phyloP scores from a whole-genome alignment of 2,888 invertebrate species.

The Geophilus truncorum region DNA sequence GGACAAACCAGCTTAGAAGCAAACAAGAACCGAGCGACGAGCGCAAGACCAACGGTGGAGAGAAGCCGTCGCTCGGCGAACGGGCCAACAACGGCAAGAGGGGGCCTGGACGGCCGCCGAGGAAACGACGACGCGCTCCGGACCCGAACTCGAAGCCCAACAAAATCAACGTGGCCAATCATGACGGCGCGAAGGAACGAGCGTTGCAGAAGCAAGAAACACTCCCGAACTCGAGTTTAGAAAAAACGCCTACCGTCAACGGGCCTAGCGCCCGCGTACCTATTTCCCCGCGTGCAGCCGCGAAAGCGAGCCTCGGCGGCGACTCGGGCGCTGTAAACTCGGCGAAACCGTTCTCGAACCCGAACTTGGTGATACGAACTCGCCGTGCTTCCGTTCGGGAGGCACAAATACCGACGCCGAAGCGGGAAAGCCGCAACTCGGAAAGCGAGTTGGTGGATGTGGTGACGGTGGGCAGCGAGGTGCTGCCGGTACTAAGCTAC shows the following conservation, averaged over 20 bases:
- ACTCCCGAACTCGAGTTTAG: too few species aligned
- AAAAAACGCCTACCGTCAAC: too few species aligned
- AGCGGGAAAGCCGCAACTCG: too few species aligned
- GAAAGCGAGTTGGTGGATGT: neutral
- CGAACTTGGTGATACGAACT: constrained; percentile 49
- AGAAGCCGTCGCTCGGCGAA: too few species aligned
- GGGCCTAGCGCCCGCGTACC: neutral
- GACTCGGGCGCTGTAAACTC: neutral
- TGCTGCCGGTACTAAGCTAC: too few species aligned
- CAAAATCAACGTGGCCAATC: too few species aligned
- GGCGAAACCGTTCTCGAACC: constrained; percentile 48
- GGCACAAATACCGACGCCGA: constrained; percentile 35
- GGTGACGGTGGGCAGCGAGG: too few species aligned
- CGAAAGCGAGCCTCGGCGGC: neutral
- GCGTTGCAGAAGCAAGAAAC: neutral
- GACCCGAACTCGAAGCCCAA: neutral
- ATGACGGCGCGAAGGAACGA: neutral
- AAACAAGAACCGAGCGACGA: too few species aligned
- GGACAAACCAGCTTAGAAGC: too few species aligned
- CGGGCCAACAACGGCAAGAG: neutral
- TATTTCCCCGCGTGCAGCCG: neutral
- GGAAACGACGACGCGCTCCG: neutral
- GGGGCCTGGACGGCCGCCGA: neutral
- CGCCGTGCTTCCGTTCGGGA: constrained; percentile 43
- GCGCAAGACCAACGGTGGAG: too few species aligned